phyloP scores from a whole-genome alignment of 2,797 vertebrate genomes.

The Intellagama lesueurii region DNA sequence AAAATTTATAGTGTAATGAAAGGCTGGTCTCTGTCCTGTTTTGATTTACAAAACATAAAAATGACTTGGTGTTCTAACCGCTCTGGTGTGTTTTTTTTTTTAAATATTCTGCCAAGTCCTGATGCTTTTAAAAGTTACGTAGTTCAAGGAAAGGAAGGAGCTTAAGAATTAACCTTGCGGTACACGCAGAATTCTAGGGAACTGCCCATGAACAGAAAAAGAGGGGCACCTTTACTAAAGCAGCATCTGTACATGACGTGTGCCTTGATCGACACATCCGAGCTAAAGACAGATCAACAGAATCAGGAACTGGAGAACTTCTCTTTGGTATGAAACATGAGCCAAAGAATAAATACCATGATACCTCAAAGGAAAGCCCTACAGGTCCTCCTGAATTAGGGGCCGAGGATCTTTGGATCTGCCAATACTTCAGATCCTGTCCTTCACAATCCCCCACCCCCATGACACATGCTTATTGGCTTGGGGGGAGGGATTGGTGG shows the following conservation, averaged over 20 bases:
- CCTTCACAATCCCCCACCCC: background rate
- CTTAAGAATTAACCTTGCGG: background rate
- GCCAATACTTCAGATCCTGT: background rate
- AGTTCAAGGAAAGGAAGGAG: no score
- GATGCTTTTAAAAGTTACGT: background rate
- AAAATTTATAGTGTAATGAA: background rate
- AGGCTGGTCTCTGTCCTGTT: no score
- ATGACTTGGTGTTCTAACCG: background rate
- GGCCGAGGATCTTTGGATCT: background rate
- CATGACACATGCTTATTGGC: no score
- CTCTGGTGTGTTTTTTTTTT: no score
- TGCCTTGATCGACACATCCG: no score
- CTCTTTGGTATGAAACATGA: slow-evolving; percentile 22
- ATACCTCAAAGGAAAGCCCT: background rate
- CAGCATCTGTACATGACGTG: background rate
- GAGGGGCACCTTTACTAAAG: background rate
- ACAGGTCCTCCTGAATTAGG: background rate
- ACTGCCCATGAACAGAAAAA: no score
- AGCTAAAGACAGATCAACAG: background rate
- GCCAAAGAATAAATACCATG: background rate
- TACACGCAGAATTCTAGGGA: no score
- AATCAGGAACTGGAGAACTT: background rate
- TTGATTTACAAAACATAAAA: no score
- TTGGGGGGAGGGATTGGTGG: background rate
- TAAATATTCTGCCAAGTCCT: background rate